Evolutionary conservation across 1,140 invertebrate genomes (phyloP).

Genomic region (Brachionus rotundiformis): DNA sequence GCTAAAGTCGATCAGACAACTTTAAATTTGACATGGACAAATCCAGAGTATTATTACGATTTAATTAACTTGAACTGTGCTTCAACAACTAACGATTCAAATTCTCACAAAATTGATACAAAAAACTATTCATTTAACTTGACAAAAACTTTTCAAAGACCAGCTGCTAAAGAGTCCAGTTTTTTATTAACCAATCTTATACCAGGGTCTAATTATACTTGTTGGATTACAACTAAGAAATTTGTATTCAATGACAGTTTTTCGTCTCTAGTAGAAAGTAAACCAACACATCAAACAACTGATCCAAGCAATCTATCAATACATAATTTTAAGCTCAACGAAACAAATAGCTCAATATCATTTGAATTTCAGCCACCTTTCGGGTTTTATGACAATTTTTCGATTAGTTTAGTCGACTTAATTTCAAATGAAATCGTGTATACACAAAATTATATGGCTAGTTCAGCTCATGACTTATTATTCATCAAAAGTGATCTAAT

Average conservation of each 20-base stretch:
- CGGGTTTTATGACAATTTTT: conserved; percentile 27
- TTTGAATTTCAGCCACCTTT: not conserved
- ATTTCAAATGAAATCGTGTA: not conserved
- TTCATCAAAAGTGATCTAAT: not conserved
- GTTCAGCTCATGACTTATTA: not conserved
- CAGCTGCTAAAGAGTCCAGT: not conserved
- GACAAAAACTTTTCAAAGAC: not conserved
- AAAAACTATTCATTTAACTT: not conserved
- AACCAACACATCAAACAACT: not conserved
- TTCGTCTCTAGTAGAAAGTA: not conserved
- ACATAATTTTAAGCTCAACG: not conserved
- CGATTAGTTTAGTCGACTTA: conserved; percentile 24
- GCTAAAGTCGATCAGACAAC: not conserved
- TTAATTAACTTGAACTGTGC: not conserved
- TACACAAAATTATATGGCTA: not conserved
- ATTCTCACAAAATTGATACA: too few species aligned
- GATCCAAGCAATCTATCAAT: not conserved
- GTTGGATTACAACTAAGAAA: not conserved
- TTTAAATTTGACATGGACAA: conserved; percentile 20
- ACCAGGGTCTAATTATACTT: conserved; percentile 24
- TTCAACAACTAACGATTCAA: too few species aligned
- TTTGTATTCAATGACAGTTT: not conserved
- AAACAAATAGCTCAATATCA: not conserved
- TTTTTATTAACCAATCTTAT: not conserved
- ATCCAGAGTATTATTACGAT: conserved; percentile 23